phyloP scores from a whole-genome alignment of 2,113 vertebrate species.

The Melanocharis versteri region DNA sequence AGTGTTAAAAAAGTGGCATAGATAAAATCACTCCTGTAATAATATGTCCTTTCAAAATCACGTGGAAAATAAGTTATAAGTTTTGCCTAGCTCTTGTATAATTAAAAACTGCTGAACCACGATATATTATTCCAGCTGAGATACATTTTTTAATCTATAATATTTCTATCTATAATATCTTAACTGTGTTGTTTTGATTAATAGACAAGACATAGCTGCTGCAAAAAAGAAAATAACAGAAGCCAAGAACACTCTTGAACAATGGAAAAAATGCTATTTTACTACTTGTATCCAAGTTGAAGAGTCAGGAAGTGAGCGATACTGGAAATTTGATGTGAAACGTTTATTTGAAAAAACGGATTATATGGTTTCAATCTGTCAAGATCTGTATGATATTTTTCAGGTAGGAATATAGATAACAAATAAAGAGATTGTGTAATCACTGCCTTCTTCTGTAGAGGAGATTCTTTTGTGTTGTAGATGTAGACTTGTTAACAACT shows the following conservation, averaged over 20 bases:
- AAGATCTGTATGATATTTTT: slow-evolving; percentile 81
- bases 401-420: slow-evolving; percentile 73
- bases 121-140: background rate
- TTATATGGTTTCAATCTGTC: slow-evolving; percentile 87
- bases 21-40: background rate
- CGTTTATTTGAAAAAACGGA: slow-evolving; percentile 89
- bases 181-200: background rate
- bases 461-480: background rate
- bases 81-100: background rate
- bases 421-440: background rate
- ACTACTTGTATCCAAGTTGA: slow-evolving; percentile 84
- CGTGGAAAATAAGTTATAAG: background rate
- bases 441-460: background rate
- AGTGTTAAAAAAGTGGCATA: background rate
- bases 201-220: slow-evolving; percentile 75
- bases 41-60: background rate
- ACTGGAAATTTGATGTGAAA: slow-evolving; percentile 94
- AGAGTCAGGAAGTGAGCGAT: slow-evolving; percentile 73
- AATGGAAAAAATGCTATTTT: slow-evolving; percentile 88
- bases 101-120: background rate
- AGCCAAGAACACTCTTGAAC: slow-evolving; percentile 78
- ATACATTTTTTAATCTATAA: background rate
- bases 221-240: slow-evolving; percentile 79
- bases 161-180: background rate
- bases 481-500: background rate